A percentile compares a stretch with the other conserved stretches of the same genome.
These are phyloP conservation scores for Pangasianodon hypophthalmus DNA, from an alignment of 2,113 vertebrate species.

Conservation along the genomic window DNA sequence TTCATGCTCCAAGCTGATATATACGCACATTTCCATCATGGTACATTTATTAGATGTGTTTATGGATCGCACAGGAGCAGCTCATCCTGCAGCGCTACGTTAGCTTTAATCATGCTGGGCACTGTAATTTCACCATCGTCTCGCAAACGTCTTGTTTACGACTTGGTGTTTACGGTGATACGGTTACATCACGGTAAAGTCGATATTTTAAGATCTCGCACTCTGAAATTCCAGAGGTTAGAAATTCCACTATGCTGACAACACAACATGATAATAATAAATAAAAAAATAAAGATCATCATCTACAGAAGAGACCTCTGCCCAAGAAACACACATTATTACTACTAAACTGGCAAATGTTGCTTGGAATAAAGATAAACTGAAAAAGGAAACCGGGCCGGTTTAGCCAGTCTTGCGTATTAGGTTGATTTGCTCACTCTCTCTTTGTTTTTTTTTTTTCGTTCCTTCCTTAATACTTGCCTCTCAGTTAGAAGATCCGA, in stretches of 20 bases:
- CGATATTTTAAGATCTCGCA: background rate
- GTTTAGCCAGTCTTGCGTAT: conserved; percentile 68
- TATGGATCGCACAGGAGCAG: conserved; percentile 36
- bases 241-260: background rate
- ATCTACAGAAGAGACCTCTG: background rate
- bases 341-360: background rate
- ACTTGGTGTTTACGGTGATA: conserved; percentile 26
- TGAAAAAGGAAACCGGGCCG: conserved; percentile 51
- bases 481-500: conserved; percentile 66
- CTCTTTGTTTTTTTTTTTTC: conserved; percentile 40
- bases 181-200: conserved; percentile 17
- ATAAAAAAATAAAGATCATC: background rate
- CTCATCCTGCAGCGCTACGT: background rate
- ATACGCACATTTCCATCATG: conserved; percentile 55
- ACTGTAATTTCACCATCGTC: conserved; percentile 22
- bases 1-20: conserved; percentile 74
- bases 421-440: conserved; percentile 72
- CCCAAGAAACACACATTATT: conserved; percentile 43
- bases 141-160: conserved; percentile 32
- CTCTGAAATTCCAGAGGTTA: background rate
- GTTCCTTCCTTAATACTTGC: conserved; percentile 69
- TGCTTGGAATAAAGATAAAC: background rate
- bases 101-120: conserved; percentile 40
- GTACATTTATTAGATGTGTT: conserved; percentile 69
- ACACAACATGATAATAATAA: background rate